phyloP scores from a whole-genome alignment of 1,140 invertebrate genomes.

The Zaprionus inermis region DNA sequence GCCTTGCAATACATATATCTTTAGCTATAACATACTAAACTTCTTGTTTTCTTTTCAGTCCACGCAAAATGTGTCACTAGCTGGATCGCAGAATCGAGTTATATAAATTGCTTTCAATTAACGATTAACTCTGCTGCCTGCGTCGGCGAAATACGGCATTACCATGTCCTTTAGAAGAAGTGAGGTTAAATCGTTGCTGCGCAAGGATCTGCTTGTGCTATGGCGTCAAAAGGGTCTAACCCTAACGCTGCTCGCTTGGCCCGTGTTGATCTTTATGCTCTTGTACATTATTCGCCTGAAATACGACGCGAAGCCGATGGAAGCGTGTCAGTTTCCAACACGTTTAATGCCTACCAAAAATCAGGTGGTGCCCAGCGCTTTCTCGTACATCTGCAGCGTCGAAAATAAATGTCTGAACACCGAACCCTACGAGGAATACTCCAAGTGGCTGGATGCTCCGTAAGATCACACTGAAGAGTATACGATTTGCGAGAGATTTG shows the following conservation, averaged over 20 bases:
- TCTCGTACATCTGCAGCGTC: conserved; percentile 88
- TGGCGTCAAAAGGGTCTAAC: conserved; percentile 77
- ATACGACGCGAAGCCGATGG: conserved; percentile 66
- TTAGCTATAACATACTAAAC: neutral
- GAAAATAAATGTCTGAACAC: conserved; percentile 87
- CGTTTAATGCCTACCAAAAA: conserved; percentile 86
- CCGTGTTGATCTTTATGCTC: conserved; percentile 72
- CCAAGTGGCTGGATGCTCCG: conserved; percentile 87
- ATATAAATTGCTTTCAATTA: neutral
- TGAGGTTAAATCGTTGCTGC: conserved; percentile 76
- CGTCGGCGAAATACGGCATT: neutral
- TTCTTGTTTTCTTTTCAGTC: neutral
- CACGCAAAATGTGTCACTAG: neutral
- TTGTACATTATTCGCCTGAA: conserved; percentile 78
- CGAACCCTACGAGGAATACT: conserved; percentile 86
- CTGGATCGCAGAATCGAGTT: neutral
- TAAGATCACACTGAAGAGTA: conserved; percentile 79
- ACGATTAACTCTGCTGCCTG: neutral
- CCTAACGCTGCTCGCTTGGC: conserved; percentile 67
- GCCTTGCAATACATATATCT: no score
- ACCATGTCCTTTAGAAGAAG: conserved; percentile 59
- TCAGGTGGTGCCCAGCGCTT: conserved; percentile 87
- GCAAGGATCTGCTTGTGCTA: conserved; percentile 78
- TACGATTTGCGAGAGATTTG: neutral
- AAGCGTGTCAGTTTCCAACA: conserved; percentile 86